These are phyloP conservation scores for Cantharis flavilabris DNA, from an alignment of 2,888 invertebrate species.

Conservation along the genomic window DNA sequence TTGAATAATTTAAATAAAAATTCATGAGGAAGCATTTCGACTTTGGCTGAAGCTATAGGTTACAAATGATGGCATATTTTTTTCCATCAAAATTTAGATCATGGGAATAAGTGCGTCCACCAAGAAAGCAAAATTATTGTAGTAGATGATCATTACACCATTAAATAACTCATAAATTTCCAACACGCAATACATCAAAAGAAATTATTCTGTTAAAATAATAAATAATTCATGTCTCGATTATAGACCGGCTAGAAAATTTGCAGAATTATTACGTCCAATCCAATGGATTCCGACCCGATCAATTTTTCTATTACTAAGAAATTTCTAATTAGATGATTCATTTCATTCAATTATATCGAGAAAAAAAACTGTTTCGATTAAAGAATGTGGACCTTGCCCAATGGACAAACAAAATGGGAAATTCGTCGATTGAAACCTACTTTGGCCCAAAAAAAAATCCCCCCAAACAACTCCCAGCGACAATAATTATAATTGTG, in stretches of 20 bases:
- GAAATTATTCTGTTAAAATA: not conserved
- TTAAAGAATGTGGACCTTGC: not conserved
- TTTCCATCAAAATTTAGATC: not conserved
- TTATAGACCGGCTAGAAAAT: not conserved
- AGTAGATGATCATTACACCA: not conserved
- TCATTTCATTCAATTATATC: not conserved
- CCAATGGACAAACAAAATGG: not conserved
- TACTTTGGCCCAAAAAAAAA: not conserved
- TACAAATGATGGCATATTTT: not conserved
- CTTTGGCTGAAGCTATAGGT: not conserved
- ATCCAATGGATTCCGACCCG: not conserved
- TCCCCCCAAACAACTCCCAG: not conserved
- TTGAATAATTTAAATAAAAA: not conserved
- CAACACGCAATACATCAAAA: not conserved
- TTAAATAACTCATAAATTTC: not conserved
- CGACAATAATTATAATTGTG: not conserved
- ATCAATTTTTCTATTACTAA: not conserved
- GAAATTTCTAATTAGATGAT: not conserved
- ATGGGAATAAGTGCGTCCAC: not conserved
- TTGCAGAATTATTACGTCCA: not conserved
- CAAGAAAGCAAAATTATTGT: not conserved
- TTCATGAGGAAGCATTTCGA: not conserved
- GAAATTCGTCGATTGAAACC: not conserved
- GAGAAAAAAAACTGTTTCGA: not conserved
- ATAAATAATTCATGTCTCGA: not conserved